phyloP scores from a whole-genome alignment of 2,797 vertebrate species.

The Zalophus californianus region DNA sequence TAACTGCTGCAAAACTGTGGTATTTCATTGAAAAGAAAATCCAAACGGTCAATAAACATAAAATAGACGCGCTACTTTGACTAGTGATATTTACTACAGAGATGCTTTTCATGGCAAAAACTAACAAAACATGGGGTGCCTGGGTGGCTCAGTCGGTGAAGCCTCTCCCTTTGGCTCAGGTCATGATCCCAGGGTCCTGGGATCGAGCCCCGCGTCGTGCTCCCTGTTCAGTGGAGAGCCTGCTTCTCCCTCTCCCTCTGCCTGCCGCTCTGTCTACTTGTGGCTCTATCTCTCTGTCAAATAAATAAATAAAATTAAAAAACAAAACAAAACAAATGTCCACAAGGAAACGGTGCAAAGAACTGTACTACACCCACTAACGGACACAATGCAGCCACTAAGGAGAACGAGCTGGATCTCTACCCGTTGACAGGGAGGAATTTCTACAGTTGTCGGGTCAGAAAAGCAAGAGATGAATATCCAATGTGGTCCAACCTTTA shows the following conservation, averaged over 20 bases:
- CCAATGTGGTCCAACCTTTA: not conserved
- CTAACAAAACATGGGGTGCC: not conserved
- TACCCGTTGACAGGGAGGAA: not conserved
- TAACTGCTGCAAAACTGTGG: not conserved
- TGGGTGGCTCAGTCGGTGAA: too few species aligned
- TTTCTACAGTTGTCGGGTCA: not conserved
- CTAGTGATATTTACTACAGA: not conserved
- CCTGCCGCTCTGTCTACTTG: too few species aligned
- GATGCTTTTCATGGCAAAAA: not conserved
- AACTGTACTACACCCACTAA: fast-evolving
- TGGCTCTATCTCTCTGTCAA: too few species aligned
- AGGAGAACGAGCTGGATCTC: not conserved
- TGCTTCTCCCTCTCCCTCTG: too few species aligned
- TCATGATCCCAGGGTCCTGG: too few species aligned
- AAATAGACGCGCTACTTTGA: not conserved
- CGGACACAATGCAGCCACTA: not conserved
- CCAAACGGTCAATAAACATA: not conserved
- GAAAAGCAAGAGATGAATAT: not conserved
- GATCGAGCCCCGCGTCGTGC: too few species aligned
- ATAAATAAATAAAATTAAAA: too few species aligned
- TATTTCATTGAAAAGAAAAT: not conserved
- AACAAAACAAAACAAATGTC: not conserved
- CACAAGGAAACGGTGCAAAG: not conserved
- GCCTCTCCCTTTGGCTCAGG: too few species aligned
- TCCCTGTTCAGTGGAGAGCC: too few species aligned